phyloP scores from a whole-genome alignment of 2,888 invertebrate species.

The Ectemnius cavifrons region DNA sequence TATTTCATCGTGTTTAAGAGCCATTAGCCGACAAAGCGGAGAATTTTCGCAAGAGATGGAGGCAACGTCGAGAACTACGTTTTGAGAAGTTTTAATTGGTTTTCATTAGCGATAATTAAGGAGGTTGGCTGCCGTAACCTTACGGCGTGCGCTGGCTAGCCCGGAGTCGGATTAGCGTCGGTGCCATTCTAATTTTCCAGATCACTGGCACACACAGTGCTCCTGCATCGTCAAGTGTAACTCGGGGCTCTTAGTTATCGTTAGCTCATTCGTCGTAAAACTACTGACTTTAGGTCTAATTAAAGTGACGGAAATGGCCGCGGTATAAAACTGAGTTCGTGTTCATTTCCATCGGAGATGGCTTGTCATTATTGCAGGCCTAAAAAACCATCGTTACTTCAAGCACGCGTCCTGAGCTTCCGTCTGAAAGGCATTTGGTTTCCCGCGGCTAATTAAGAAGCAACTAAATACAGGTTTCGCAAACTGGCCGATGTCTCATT shows the following conservation, averaged over 20 bases:
- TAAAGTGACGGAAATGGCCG: too few species aligned
- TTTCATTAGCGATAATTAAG: slow-evolving; percentile 61
- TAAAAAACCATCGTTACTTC: too few species aligned
- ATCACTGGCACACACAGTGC: background rate
- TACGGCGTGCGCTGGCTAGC: slow-evolving; percentile 38
- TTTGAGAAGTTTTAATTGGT: slow-evolving; percentile 56
- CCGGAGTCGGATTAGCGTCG: slow-evolving; percentile 14
- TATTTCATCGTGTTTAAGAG: too few species aligned
- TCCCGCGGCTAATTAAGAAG: background rate
- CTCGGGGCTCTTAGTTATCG: too few species aligned
- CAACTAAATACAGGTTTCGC: background rate
- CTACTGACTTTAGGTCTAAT: too few species aligned
- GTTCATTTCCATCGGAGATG: too few species aligned
- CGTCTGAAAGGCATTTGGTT: background rate
- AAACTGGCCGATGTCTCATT: background rate
- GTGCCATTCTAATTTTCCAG: slow-evolving; percentile 31
- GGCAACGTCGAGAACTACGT: slow-evolving; percentile 25
- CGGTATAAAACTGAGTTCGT: too few species aligned
- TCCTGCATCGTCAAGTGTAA: too few species aligned
- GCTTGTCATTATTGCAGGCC: too few species aligned
- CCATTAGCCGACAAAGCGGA: too few species aligned
- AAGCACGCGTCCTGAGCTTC: background rate
- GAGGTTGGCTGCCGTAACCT: slow-evolving; percentile 28
- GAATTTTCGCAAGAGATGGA: slow-evolving; percentile 36
- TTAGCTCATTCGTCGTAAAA: too few species aligned